Evolutionary conservation across 2,113 vertebrate species (phyloP).

Genomic region (Tamias sibiricus): DNA sequence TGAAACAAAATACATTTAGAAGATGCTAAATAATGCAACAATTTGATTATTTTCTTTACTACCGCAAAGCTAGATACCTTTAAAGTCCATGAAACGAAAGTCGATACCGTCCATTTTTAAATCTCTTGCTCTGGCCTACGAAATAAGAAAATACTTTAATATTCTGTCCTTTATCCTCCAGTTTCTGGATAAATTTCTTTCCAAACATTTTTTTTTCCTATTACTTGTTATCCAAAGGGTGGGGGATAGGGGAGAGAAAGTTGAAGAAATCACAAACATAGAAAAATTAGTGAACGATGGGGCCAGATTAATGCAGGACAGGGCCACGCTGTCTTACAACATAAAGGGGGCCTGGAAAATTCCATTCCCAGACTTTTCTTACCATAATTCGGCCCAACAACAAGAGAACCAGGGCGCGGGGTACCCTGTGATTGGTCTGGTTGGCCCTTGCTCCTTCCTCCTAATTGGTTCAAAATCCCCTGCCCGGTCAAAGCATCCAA

Average conservation of each 20-base stretch:
- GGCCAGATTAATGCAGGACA: too few species aligned
- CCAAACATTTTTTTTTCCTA: background rate
- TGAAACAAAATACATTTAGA: background rate
- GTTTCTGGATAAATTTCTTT: slow-evolving; percentile 5
- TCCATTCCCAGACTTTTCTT: background rate
- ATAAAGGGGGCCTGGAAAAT: rapidly evolving
- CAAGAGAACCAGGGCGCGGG: background rate
- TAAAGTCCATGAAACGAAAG: slow-evolving; percentile 52
- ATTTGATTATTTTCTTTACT: slow-evolving; percentile 23
- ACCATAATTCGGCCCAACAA: background rate
- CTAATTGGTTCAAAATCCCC: slow-evolving; percentile 42
- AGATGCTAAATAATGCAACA: slow-evolving; percentile 7
- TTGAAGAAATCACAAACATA: background rate
- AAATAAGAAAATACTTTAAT: slow-evolving; percentile 69
- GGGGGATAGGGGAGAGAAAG: background rate
- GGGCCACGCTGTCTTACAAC: rapidly evolving
- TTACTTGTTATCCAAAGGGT: background rate
- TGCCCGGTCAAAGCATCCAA: background rate
- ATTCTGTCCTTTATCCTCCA: background rate
- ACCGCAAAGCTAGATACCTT: slow-evolving; percentile 53
- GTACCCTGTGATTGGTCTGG: background rate
- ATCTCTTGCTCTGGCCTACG: slow-evolving; percentile 41
- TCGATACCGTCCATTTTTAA: slow-evolving; percentile 20
- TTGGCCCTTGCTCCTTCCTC: background rate
- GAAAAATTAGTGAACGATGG: background rate